phyloP scores from a whole-genome alignment of 1,140 invertebrate species.

The Meloidogyne hapla region DNA sequence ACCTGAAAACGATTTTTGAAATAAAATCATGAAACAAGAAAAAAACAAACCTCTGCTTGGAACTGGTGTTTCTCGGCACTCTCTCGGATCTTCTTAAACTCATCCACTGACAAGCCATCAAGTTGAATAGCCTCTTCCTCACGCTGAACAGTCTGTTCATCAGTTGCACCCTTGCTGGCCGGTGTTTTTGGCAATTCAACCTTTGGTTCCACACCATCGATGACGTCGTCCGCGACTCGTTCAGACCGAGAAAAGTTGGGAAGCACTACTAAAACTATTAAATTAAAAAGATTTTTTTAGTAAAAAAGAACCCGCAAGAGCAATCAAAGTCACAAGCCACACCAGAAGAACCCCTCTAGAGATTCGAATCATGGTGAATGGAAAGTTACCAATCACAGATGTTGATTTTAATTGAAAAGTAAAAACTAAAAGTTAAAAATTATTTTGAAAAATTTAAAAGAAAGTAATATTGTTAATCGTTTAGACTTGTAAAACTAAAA shows the following conservation, averaged over 20 bases:
- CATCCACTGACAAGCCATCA: conserved; percentile 88
- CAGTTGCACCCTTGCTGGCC: conserved; percentile 28
- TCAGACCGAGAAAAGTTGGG: conserved; percentile 36
- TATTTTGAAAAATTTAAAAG: neutral
- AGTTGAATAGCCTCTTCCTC: conserved; percentile 96
- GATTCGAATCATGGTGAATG: neutral
- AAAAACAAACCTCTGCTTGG: conserved; percentile 76
- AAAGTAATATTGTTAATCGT: neutral
- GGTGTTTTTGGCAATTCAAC: conserved; percentile 46
- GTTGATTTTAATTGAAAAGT: neutral
- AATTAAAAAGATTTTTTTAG: neutral
- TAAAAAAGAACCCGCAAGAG: conserved; percentile 7
- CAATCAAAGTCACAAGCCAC: conserved; percentile 12
- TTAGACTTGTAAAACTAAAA: neutral
- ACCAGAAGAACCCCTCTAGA: conserved; percentile 15
- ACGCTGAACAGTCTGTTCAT: conserved; percentile 29
- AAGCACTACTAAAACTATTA: conserved; percentile 8
- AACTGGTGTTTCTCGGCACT: conserved; percentile 89
- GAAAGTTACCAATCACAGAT: neutral
- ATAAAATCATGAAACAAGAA: conserved; percentile 93
- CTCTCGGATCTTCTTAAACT: conserved; percentile 85
- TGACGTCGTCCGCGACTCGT: conserved; percentile 37
- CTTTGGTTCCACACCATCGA: conserved; percentile 38
- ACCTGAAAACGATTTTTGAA: conserved; percentile 63
- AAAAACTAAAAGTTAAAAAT: conserved; percentile 16